Conservation (phyloP, 2,113 vertebrate genomes). For the Semicossyphus pulcher region DNA sequence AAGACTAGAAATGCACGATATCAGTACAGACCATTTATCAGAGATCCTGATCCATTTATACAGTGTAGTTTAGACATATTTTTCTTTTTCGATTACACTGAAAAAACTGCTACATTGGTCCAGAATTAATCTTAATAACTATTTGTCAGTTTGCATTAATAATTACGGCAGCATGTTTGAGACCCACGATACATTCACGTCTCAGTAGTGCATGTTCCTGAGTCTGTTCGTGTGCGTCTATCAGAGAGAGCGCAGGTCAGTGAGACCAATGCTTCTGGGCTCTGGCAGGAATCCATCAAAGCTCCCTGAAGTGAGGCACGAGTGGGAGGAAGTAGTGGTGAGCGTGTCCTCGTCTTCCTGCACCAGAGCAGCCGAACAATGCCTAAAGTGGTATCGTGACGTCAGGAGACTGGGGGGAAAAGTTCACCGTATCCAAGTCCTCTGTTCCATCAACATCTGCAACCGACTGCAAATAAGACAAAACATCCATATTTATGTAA, state of each 20-base stretch:
- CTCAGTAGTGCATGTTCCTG: not conserved
- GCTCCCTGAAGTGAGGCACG: not conserved
- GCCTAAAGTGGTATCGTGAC: not conserved
- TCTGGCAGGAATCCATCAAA: not conserved
- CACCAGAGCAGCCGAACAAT: not conserved
- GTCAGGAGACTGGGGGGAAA: not conserved
- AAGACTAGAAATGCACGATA: too few species aligned
- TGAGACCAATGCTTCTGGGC: not conserved
- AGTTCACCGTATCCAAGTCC: not conserved
- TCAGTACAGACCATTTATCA: not conserved
- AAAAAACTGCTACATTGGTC: not conserved
- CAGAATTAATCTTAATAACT: too few species aligned
- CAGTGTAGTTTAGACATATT: not conserved
- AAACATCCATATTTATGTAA: not conserved
- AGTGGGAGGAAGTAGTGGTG: not conserved
- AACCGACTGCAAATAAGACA: not conserved
- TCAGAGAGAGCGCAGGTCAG: not conserved
- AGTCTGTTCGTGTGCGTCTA: not conserved
- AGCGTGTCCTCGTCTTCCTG: not conserved
- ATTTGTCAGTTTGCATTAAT: not conserved
- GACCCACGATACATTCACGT: not conserved
- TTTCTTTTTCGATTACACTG: too few species aligned
- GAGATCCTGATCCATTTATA: not conserved
- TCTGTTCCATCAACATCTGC: not conserved
- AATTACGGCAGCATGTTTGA: not conserved